Conservation (phyloP, 1,140 invertebrate species). For the Ooceraea biroi region DNA sequence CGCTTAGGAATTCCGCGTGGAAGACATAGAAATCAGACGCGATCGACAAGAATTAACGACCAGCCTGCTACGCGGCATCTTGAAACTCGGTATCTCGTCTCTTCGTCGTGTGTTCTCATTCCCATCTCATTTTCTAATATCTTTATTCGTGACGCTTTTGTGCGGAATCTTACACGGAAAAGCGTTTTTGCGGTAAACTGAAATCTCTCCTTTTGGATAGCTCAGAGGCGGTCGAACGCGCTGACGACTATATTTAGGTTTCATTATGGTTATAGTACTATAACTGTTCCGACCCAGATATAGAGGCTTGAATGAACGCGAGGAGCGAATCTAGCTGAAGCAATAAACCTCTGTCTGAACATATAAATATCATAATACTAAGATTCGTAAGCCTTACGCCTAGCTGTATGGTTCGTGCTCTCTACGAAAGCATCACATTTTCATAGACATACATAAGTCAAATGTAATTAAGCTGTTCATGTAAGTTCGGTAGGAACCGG, state of each 20-base stretch:
- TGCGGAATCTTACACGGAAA: not conserved
- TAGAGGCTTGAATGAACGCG: conserved; percentile 18
- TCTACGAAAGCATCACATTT: not conserved
- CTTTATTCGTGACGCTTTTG: not conserved
- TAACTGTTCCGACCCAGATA: conserved; percentile 6
- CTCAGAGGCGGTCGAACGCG: not conserved
- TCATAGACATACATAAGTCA: conserved; percentile 14
- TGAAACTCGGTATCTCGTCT: too few species aligned
- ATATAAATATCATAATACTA: conserved; percentile 8
- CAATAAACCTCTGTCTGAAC: conserved; percentile 1
- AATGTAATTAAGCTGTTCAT: conserved; percentile 5
- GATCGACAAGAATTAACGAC: too few species aligned
- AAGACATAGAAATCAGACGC: not conserved
- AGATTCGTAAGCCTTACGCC: not conserved
- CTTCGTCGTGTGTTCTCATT: too few species aligned
- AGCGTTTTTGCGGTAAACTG: not conserved
- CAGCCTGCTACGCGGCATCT: too few species aligned
- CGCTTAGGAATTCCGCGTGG: not conserved
- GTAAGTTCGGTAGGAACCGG: not conserved
- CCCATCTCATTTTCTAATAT: not conserved
- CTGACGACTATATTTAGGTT: conserved; percentile 22
- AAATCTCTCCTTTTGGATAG: conserved; percentile 11
- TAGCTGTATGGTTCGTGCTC: not conserved
- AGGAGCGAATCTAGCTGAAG: not conserved
- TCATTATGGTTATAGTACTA: conserved; percentile 23